Evolutionary conservation across 23 tunicate genomes (phyloP), one percentile per base, ranked within the genome.

Genomic region (Diplosoma virens): DNA sequence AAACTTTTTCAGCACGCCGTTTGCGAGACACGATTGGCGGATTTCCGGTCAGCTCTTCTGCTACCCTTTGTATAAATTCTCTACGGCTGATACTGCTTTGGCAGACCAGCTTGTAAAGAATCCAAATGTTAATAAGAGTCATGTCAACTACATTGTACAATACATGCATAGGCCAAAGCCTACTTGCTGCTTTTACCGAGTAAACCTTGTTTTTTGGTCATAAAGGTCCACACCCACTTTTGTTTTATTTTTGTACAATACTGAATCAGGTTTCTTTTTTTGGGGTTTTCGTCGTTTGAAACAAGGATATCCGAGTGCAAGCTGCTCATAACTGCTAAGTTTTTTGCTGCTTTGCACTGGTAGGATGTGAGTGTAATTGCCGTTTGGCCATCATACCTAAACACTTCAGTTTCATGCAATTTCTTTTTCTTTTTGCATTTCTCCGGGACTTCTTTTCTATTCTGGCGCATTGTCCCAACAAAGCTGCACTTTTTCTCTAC

Each of bases 381-480:
- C 23, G 9, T 26, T 25, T 65, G 71, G 34, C 36, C 37, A 7
- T 65, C 71, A 31, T 65, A 37, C 75, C 75, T 68, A 68, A 68
- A 36, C 3, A 68, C 54, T 68, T 68, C 75, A 4, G 75, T 68
- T 68, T 34, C 52, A 36, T 37, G 54, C 54, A 68, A 36, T 23
- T 64, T 36, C 71, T 64, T 21, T 28, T 28, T 68, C 24, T 68
- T 34, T 7, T 35, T 68, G 75, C 75, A 68, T 26, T 68, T 24
- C 32, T 68, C 75, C 54, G 52, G 24, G 54, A 68, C 53, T 68
- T 36, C 54, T 68, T 24, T 68, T 23, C 75, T 68, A 28, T 68
- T 36, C 54, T 68, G 52, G 75, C 75, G 52, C 52, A 68, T 9
- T 34, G 75, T 68, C 54, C 75, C 75, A 36, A 68, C 75, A 37